A percentile compares a stretch with the other conserved stretches of the same genome.
phyloP scores from a whole-genome alignment of 2,888 invertebrate genomes.

The Hypselothyrea guttata region DNA sequence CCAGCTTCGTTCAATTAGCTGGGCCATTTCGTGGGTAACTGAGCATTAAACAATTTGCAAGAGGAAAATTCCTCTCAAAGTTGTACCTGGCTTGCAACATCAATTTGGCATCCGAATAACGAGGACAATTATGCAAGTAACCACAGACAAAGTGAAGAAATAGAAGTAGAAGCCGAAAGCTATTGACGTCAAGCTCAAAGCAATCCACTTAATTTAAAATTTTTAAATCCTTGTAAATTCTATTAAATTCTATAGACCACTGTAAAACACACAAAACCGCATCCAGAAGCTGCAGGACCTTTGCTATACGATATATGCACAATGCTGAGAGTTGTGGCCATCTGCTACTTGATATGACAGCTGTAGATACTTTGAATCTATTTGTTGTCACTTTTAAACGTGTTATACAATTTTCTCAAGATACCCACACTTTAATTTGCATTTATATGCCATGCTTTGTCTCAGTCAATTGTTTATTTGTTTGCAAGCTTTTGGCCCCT shows the following conservation, averaged over 20 bases:
- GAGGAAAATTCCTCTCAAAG: neutral
- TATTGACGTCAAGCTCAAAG: conserved; percentile 45
- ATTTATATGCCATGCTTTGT: conserved; percentile 53
- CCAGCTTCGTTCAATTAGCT: conserved; percentile 58
- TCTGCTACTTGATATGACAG: conserved; percentile 59
- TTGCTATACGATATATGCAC: neutral
- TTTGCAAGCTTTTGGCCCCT: conserved; percentile 52
- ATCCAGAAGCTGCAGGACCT: conserved; percentile 11
- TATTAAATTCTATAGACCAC: conserved; percentile 59
- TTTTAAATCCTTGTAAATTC: conserved; percentile 61
- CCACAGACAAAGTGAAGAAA: conserved; percentile 37
- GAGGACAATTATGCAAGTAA: conserved; percentile 62
- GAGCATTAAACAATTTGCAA: conserved; percentile 42
- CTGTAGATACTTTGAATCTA: conserved; percentile 60
- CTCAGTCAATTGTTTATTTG: conserved; percentile 60
- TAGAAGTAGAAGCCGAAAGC: neutral
- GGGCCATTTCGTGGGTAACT: conserved; percentile 35
- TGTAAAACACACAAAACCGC: conserved; percentile 63
- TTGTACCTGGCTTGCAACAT: conserved; percentile 33
- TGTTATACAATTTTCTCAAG: conserved; percentile 55
- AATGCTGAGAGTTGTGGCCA: conserved; percentile 13
- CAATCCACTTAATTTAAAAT: conserved; percentile 62
- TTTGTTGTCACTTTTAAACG: conserved; percentile 63
- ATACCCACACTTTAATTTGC: conserved; percentile 29
- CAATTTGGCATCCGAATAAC: conserved; percentile 22